Conservation (phyloP, 2,797 vertebrate species). For the Numenius phaeopus region DNA sequence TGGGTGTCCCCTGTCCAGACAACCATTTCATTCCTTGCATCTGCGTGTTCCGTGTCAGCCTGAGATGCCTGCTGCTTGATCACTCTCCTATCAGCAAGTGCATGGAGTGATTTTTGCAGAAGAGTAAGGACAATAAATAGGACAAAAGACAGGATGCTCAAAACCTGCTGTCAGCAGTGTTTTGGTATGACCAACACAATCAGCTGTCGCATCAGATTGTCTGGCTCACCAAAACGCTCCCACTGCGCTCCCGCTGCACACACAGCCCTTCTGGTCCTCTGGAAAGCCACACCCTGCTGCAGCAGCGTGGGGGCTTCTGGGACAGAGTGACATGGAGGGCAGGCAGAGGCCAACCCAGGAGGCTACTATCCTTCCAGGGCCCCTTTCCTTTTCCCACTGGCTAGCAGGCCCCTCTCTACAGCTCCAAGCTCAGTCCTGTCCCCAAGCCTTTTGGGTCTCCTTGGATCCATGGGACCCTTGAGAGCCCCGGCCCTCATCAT, state of each 20-base stretch:
- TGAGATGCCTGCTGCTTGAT: background rate
- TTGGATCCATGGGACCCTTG: background rate
- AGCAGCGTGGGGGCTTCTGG: rapidly evolving
- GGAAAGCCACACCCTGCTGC: background rate
- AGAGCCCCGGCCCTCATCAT: background rate
- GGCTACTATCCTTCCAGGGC: background rate
- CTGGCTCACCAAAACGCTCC: rapidly evolving
- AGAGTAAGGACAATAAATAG: background rate
- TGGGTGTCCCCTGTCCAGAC: background rate
- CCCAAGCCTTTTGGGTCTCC: background rate
- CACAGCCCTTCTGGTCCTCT: rapidly evolving
- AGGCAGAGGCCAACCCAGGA: background rate
- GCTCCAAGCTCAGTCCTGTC: background rate
- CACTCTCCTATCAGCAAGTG: background rate
- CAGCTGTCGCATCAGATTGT: rapidly evolving
- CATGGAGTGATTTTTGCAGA: background rate
- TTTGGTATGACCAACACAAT: background rate
- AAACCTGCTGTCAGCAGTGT: background rate
- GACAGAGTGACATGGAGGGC: background rate
- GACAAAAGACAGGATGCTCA: background rate
- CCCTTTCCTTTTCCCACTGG: background rate
- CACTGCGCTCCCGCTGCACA: no score
- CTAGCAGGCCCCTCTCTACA: background rate
- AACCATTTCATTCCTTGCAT: rapidly evolving
- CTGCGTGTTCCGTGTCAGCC: rapidly evolving